Base-by-base conservation (phyloP, 2,797 vertebrate genomes). In the Heteromormyrus szaboi region DNA sequence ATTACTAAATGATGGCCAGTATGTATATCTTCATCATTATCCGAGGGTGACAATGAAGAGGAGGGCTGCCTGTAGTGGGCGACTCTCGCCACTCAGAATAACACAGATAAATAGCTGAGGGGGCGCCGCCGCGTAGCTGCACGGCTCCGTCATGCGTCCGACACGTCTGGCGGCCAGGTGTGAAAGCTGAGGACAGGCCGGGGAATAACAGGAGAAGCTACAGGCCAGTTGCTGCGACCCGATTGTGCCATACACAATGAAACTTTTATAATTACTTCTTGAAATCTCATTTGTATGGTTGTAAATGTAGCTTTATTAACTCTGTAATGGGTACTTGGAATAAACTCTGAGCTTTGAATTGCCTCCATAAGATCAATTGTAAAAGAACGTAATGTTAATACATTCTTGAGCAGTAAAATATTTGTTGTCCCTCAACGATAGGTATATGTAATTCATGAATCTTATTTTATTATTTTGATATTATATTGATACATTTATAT, bases 251-350 rank as follows among this genome's bases (percentile, higher is more conserved):
- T 53, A 17, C 19, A 29, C n/a, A 54, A 48, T 3, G 41, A 88
- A 76, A 88, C 50, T 76, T 48, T 76, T 29, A 19, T 51, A 81
- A 54, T 79, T 41, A 44, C 48, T 79, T 81, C 17, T 79, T 19
- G 37, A 88, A 81, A 88, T 79, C 29, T 5, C 25, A 79, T 79
- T 88, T 79, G 33, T 4, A 19, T 72, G 76, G 33, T 88, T 88
- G 46, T 85, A 85, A 85, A 85, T 85, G 22, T 53, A 85, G 83
- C 48, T 85, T 53, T 50, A 85, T 85, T 85, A 79, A 79, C 37
- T 14, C 29, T 3, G 37, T 79, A 79, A 79, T 41, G 33, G 72
- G 29, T 79, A 19, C 72, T 44, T 44, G 4, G 33, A 79, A 79
- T 37, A 79, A 79, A 79, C 17, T 14, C 72, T 44, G 33, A 41